A percentile compares a stretch with the other conserved stretches of the same genome.
phyloP scores from a whole-genome alignment of 2,113 vertebrate genomes.

The Corydoras maculifer region DNA sequence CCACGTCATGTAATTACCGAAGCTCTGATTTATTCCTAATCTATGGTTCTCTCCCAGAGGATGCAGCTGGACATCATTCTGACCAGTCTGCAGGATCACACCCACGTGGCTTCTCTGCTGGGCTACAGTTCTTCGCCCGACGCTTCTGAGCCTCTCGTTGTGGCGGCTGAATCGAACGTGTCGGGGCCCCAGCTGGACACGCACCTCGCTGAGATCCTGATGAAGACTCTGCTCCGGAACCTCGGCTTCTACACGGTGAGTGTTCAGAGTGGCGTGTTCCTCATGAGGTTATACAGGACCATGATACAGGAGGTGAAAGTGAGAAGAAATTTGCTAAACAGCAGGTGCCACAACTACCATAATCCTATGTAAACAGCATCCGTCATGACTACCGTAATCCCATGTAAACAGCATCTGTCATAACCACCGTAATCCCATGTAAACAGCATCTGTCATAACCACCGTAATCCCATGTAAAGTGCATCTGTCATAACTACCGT shows the following conservation, averaged over 20 bases:
- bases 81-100: conserved; percentile 95
- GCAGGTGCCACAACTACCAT: too few species aligned
- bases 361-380: too few species aligned
- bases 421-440: too few species aligned
- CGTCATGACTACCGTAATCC: too few species aligned
- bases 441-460: too few species aligned
- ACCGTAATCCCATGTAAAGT: too few species aligned
- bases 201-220: conserved; percentile 93
- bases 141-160: conserved; percentile 69
- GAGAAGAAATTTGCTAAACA: too few species aligned
- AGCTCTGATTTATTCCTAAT: neutral
- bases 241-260: conserved; percentile 95
- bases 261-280: conserved; percentile 15
- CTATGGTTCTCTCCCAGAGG: conserved; percentile 59
- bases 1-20: too few species aligned
- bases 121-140: conserved; percentile 90
- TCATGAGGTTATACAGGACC: too few species aligned
- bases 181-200: conserved; percentile 82
- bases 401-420: too few species aligned
- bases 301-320: too few species aligned
- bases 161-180: conserved; percentile 63
- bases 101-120: conserved; percentile 90
- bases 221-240: conserved; percentile 96
- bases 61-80: conserved; percentile 98
- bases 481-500: too few species aligned